phyloP scores from a whole-genome alignment of 2,797 vertebrate genomes.

The Mormyrops attenuatus region DNA sequence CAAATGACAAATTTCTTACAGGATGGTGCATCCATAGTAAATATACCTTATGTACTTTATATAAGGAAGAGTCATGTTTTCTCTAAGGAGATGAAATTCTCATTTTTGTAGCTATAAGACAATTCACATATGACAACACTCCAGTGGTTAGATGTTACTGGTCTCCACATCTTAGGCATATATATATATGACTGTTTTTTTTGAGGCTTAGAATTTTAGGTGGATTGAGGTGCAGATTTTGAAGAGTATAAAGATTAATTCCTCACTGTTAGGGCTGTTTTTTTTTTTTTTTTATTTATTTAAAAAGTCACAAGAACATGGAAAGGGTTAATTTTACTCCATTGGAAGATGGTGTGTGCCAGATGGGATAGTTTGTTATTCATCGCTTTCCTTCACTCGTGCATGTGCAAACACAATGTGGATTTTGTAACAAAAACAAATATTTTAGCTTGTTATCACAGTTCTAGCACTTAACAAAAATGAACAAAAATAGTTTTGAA shows the following conservation, averaged over 20 bases:
- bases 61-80: neutral
- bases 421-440: neutral
- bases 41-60: neutral
- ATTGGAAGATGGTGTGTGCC: neutral
- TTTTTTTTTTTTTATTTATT: neutral
- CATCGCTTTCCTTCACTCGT: neutral
- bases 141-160: neutral
- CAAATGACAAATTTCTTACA: neutral
- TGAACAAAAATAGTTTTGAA: neutral
- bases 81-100: neutral
- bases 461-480: neutral
- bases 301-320: neutral
- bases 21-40: neutral
- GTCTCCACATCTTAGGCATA: neutral
- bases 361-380: neutral
- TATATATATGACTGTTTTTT: neutral
- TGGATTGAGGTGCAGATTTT: neutral
- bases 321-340: neutral
- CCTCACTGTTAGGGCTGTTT: neutral
- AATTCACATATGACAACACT: neutral
- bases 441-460: neutral
- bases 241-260: neutral
- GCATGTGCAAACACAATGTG: neutral
- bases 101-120: neutral
- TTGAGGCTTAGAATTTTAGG: neutral